A percentile compares a stretch with the other conserved stretches of the same genome.
phyloP scores from a whole-genome alignment of 2,113 vertebrate genomes.

The Microcebus ravelobensis region DNA sequence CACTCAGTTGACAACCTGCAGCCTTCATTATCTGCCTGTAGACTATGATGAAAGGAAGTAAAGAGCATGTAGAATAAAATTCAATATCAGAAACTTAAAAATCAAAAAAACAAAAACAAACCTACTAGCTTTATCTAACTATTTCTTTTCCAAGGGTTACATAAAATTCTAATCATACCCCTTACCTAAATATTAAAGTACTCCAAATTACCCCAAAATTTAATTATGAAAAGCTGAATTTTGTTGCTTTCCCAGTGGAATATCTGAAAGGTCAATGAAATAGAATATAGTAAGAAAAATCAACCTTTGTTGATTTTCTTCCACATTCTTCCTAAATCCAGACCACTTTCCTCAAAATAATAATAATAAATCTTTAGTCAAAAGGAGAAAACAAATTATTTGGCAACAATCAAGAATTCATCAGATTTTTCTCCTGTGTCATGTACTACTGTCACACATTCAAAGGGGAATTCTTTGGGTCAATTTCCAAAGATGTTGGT shows the following conservation, averaged over 20 bases:
- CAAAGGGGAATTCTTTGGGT: neutral
- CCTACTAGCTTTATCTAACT: neutral
- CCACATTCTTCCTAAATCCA: neutral
- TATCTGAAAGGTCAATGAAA: neutral
- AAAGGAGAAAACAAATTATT: neutral
- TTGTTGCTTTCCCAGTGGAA: neutral
- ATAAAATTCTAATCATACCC: neutral
- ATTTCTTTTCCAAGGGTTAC: neutral
- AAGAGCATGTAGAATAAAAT: neutral
- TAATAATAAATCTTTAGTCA: neutral
- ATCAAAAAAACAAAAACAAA: neutral
- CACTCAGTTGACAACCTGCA: neutral
- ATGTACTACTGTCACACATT: neutral
- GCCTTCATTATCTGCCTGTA: neutral
- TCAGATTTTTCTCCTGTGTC: neutral
- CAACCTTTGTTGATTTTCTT: neutral
- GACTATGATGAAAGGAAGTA: neutral
- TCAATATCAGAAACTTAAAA: neutral
- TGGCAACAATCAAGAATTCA: neutral
- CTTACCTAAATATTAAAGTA: neutral
- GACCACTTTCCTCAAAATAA: neutral
- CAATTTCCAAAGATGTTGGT: constrained; percentile 43
- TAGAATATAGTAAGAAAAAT: neutral
- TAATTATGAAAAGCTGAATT: neutral
- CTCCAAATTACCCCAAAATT: neutral